Evolutionary conservation across 2,888 invertebrate species (phyloP), one percentile per base, ranked within the genome.

Genomic region (Athalia rosae): DNA sequence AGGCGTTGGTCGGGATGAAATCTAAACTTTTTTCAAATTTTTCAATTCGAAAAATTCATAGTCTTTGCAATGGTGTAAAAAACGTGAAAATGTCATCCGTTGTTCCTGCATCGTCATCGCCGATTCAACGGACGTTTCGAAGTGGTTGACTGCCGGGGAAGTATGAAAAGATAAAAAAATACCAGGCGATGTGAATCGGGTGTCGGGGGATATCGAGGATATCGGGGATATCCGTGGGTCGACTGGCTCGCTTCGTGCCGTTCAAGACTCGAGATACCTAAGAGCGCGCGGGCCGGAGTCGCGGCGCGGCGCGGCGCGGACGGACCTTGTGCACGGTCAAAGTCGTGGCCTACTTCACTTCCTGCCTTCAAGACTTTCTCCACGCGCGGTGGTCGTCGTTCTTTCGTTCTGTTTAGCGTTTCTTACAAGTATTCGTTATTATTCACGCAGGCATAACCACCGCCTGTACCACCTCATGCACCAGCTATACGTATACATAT

Each of bases 261-360:
- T 28, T 28, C 28, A 2, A 28, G 28, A 28, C 28, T 28, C 28
- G 28, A 28, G 28, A 28, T 53, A 28, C 28, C 28, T 28, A 28
- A 28, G 28, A 28, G 28, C 28, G 28, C 28, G 28, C 28, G 28
- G 28, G 28, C 28, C 28, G 28, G 28, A 28, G 28, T 79, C 69
- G 83, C 82, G 56, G 15, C 43, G 56, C 48, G 56, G 53, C 53
- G 74, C 59, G 48, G 74, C 61, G 82, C 63, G 87, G 87, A 86
- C 88, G 88, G 89, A 89, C 89, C 89, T 89, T 89, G 89, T 84
- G 87, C 86, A 87, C 89, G 89, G 89, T 89, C 89, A 89, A 89
- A 89, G 89, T 89, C 89, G 88, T 89, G 89, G 85, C 89, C 89
- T 89, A 89, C 89, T 89, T 89, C 85, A 87, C 86, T 87, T 87